Evolutionary conservation across 1,140 invertebrate genomes (phyloP), one percentile per base, ranked within the genome.

Genomic region (Bombus breviceps): DNA sequence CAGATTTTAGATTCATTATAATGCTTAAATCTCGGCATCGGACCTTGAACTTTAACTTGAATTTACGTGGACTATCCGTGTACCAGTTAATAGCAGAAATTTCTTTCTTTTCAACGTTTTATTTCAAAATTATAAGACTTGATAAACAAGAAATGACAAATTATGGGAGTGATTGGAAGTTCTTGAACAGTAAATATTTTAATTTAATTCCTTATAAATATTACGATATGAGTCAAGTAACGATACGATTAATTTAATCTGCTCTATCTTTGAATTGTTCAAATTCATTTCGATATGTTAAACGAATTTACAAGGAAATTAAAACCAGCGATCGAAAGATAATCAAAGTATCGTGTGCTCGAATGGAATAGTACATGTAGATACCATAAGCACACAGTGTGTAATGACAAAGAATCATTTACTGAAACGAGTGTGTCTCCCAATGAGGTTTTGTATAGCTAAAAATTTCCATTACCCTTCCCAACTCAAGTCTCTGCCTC

Each of bases 361-460:
- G 72, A 47, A 47, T 53, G 18, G 47, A 74, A 28, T 22, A 32
- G 12, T 18, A 43, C n/a, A 74, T 32, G 28, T 25, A 28, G 37
- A 53, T 74, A 74, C 34, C n/a, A 47, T 74, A 74, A 74, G 47
- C 72, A 34, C n/a, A 25, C 18, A 22, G 41, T 34, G n/a, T 32
- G 53, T 18, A 74, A 53, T 74, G 47, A 74, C n/a, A 53, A 74
- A 53, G 72, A 53, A 34, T 74, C 72, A 74, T 74, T 53, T 32
- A 28, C 18, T 10, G 12, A 22, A 53, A 32, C n/a, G 18, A 43
- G 8, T 41, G 8, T 41, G n/a, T 57, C 13, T 18, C 1, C 6
- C 13, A 72, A 41, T 28, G 5, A 72, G 32, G 4, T 57, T n/a
- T 37, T 12, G 25, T 28, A 28, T 28, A 12, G 34, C 28, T 37